Base-by-base conservation (phyloP, 1,140 invertebrate genomes). In the Zaprionus nigranus region DNA sequence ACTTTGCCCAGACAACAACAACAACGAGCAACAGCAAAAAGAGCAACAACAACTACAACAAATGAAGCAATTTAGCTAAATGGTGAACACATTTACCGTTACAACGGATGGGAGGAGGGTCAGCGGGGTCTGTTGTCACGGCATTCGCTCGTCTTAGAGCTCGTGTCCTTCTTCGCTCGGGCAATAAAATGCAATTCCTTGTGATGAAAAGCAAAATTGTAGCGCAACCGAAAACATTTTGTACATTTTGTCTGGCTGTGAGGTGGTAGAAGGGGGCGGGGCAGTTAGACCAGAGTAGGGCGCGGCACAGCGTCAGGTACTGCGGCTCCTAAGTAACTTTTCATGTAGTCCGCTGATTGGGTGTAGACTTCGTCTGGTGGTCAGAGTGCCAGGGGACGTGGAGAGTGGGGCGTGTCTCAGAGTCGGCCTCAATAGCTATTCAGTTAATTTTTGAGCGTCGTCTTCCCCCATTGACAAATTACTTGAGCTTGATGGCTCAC, bases 401-500 rank as follows among this genome's bases (percentile, higher is more conserved):
- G 34, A 22, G 53, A 26, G 22, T 3, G 43, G 34, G 15, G 54
- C 24, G 13, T 4, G 15, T 11, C 12, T 2, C 34, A 4, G 20
- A 4, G n/a, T 11, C n/a, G 30, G 26, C 20, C 26, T 40, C 36
- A 59, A 46, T 59, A 56, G 79, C 83, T 83, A 79, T 87, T 87
- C 80, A 87, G 83, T 86, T 86, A 87, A 86, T 86, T 86, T 86
- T 86, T 74, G 66, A 83, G 67, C 70, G 70, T 79, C 73, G 60
- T 51, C 61, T 26, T n/a, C 28, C 15, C 69, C 78, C 82, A 72
- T 79, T 79, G 82, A 82, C 82, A 87, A 82, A 87, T 87, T 69
- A 69, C 83, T 72, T 67, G 83, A 80, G 63, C 62, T 64, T 36
- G 51, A 51, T 38, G 54, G 76, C 73, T 56, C 72, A 72, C 82